Evolutionary conservation across 2,113 vertebrate species (phyloP), one percentile per base, ranked within the genome.

Genomic region (Bufo bufo): DNA sequence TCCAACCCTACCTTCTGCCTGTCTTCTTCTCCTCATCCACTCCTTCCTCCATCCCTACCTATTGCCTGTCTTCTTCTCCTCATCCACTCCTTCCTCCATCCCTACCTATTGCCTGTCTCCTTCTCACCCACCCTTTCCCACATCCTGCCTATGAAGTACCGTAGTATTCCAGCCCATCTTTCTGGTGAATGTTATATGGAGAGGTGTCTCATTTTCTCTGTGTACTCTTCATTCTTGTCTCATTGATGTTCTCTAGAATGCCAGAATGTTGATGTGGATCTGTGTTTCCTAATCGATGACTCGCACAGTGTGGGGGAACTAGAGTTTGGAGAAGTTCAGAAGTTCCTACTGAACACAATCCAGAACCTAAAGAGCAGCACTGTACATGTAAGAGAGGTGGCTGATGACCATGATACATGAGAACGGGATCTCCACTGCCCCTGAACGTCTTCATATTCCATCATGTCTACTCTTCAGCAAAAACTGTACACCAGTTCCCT

Each of bases 211-310:
- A 33, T 33, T 33, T 33, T 1, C 33, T 33, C 33, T 33, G 33
- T 33, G 33, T 33, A 33, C 33, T 33, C 33, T 33, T 33, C 33
- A 33, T 33, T 33, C 33, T 33, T 33, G 33, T 33, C 33, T 33
- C 33, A 33, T 33, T 33, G 33, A 33, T 33, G 33, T 33, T 33
- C 33, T 17, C 16, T 19, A 86, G 85, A 77, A 17, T 80, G 77
- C 13, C 75, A 80, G 85, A 69, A 86, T 11, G 74, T 49, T 0
- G 74, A 78, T 2, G 85, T 86, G 85, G 85, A 86, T 59, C 74
- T 86, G 9, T 86, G 85, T 47, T 78, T 86, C 56, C 45, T 86
- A 20, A n/a, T 86, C 10, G 85, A 86, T 86, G 85, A 59, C 58
- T 78, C 74, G 6, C 3, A 4, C 20, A 75, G 85, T 9, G 23